These are phyloP conservation scores for Bovichtus diacanthus DNA, from an alignment of 2,797 vertebrate genomes.

Conservation along the genomic window DNA sequence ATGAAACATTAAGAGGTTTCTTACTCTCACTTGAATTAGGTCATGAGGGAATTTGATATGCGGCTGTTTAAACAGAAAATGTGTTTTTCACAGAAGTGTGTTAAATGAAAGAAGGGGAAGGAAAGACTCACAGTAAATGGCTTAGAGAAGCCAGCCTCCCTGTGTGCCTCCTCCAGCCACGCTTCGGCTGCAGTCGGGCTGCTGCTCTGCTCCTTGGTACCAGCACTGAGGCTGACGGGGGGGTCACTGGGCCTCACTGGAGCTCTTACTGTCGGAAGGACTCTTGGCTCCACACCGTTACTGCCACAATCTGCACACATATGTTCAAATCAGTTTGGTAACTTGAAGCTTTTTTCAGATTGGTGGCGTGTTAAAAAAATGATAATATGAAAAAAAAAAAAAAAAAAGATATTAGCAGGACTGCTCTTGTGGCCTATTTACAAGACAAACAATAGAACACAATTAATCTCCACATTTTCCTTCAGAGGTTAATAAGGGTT, in stretches of 20 bases:
- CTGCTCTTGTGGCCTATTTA: neutral
- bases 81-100: neutral
- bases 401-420: neutral
- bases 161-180: conserved; percentile 84
- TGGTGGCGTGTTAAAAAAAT: neutral
- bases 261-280: conserved; percentile 76
- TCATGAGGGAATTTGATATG: neutral
- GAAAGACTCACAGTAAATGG: conserved; percentile 86
- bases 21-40: neutral
- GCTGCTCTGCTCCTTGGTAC: conserved; percentile 64
- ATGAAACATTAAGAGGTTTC: neutral
- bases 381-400: neutral
- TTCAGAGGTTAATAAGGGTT: neutral
- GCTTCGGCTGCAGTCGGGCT: conserved; percentile 80
- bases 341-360: neutral
- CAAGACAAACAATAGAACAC: neutral
- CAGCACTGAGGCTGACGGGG: conserved; percentile 30
- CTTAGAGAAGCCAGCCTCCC: conserved; percentile 85
- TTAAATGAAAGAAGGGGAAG: neutral
- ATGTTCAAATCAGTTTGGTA: neutral
- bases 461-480: neutral
- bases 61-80: no score
- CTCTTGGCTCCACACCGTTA: conserved; percentile 62
- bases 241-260: conserved; percentile 74
- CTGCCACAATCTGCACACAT: conserved; percentile 75